Base-by-base conservation (phyloP, 1,140 invertebrate species). In the Cardiocondyla obscurior region DNA sequence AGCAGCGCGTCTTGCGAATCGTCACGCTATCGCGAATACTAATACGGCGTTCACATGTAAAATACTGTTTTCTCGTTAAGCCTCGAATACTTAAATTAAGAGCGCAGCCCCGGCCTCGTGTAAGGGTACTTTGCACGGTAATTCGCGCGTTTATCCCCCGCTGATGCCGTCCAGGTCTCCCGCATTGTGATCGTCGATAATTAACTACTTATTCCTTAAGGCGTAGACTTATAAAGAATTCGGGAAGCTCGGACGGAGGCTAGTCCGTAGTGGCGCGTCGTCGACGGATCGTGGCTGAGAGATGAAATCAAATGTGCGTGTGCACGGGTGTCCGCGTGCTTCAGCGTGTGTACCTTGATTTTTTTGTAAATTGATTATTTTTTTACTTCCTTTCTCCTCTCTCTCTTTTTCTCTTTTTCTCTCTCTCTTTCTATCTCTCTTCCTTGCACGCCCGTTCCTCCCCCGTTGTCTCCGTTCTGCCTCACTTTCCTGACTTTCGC, bases 241-340 rank as follows among this genome's bases (percentile, higher is more conserved):
- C 84, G 81, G 81, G 30, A 90, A 89, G 73, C 57, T 90, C 85
- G 83, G 84, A 90, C 86, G 85, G 88, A 90, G 69, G 81, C 85
- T 67, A 55, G 81, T 89, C 88, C 89, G 89, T 89, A 90, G 83
- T 89, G 88, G 83, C 86, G 88, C 76, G 22, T 39, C 30, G 88
- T 60, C 53, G 84, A 85, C 82, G 83, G 33, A 64, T 83, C 62
- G 79, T 65, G 39, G 72, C 57, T 79, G 82, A 87, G 87, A 90
- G 88, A 88, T 85, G 76, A 69, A 60, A 53, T 69, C 53, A 53
- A 53, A 55, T 67, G n/a, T 60, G 6, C 25, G 36, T 60, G 25
- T 30, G 25, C 30, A 5, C 25, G 12, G 25, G 36, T 30, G 51
- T 30, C 53, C 14, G 10, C 28, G 25, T 14, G 36, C 14, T 22